Percentiles rank a stretch among this genome's conserved stretches.
Conservation (phyloP, 2,113 vertebrate genomes). For the Psephotus haematonotus region DNA sequence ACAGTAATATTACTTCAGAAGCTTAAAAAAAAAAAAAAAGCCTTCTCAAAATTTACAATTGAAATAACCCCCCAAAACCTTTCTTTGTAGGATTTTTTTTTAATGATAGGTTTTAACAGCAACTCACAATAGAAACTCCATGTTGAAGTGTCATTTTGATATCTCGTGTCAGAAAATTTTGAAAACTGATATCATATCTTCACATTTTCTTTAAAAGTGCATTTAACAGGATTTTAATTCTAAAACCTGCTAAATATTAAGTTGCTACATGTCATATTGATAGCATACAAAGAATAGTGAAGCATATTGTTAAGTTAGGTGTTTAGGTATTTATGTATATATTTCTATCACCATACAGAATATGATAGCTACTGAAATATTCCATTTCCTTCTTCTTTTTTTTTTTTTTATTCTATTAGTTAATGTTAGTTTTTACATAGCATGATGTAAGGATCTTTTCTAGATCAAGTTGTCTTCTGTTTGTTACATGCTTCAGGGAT, state of each 20-base stretch:
- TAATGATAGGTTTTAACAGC: constrained; percentile 16
- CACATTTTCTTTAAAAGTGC: constrained; percentile 19
- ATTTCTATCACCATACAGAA: not conserved
- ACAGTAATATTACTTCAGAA: not conserved
- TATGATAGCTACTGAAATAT: not conserved
- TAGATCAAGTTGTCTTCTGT: not conserved
- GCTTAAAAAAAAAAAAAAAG: not conserved
- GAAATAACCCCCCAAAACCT: not conserved
- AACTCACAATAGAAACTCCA: not conserved
- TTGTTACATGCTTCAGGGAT: not conserved
- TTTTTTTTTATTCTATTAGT: not conserved
- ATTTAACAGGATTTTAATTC: not conserved
- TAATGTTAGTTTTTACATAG: not conserved
- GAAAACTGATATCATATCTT: not conserved
- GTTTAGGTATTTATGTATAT: not conserved
- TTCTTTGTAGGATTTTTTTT: not conserved
- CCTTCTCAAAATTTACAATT: not conserved
- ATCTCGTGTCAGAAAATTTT: constrained; percentile 18
- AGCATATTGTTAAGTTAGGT: not conserved
- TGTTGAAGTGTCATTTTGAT: constrained; percentile 35
- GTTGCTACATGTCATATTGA: constrained; percentile 13
- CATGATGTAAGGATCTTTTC: not conserved
- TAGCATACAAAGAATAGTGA: not conserved
- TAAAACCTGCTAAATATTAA: not conserved
- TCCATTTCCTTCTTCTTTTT: too few species aligned